Percentiles rank a stretch among this genome's conserved stretches.
Conservation (phyloP, 2,797 vertebrate species). For the Syngnathus rostellatus region DNA sequence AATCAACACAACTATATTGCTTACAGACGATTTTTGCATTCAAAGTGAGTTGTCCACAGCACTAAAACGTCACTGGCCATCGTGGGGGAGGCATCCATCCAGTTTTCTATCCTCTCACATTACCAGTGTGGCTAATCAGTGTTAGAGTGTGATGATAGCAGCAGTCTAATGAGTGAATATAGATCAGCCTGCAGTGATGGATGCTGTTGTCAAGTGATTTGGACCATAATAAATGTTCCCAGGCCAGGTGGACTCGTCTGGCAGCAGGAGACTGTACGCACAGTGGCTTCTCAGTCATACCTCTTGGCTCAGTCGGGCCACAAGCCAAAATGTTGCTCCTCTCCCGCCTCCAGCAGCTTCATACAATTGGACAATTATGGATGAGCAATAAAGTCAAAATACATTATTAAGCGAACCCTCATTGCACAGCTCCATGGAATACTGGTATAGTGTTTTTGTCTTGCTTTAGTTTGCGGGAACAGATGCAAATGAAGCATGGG, state of each 20-base stretch:
- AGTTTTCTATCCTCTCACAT: constrained; percentile 32
- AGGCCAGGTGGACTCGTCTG: constrained; percentile 38
- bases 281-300: constrained; percentile 36
- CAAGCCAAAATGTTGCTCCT: constrained; percentile 11
- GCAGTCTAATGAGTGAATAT: constrained; percentile 47
- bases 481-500: constrained; percentile 32
- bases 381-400: constrained; percentile 10
- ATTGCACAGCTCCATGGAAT: constrained; percentile 14
- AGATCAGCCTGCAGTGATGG: constrained; percentile 51
- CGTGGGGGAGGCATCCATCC: constrained; percentile 27
- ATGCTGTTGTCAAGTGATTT: constrained; percentile 50
- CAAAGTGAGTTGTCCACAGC: constrained; percentile 26
- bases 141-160: constrained; percentile 39
- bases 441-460: not conserved
- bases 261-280: constrained; percentile 43
- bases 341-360: constrained; percentile 5
- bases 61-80: constrained; percentile 21
- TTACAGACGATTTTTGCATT: constrained; percentile 11
- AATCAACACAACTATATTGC: not conserved
- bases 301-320: constrained; percentile 3
- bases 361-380: constrained; percentile 16
- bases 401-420: constrained; percentile 8
- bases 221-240: constrained; percentile 46
- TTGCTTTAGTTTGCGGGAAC: constrained; percentile 14
- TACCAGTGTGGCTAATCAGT: constrained; percentile 42